phyloP scores from a whole-genome alignment of 2,888 invertebrate genomes.

The Netelia inedita region DNA sequence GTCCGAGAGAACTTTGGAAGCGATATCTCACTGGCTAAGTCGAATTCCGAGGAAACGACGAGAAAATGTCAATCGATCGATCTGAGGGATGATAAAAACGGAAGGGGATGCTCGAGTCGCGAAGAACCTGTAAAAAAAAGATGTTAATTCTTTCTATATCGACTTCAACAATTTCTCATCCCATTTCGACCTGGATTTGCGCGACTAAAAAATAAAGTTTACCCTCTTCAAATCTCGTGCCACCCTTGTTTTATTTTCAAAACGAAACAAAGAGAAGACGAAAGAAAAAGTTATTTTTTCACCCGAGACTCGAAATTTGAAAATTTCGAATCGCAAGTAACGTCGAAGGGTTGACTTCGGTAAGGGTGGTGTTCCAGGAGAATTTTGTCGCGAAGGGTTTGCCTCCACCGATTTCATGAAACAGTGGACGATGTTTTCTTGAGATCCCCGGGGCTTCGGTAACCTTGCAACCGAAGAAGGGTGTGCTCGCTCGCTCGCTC shows the following conservation, averaged over 20 bases:
- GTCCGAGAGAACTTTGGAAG: not conserved
- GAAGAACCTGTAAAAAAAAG: not conserved
- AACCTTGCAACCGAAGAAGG: slow-evolving; percentile 51
- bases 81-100: not conserved
- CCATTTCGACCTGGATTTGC: too few species aligned
- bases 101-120: not conserved
- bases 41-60: slow-evolving; percentile 2
- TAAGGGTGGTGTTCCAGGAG: slow-evolving; percentile 51
- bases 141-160: not conserved
- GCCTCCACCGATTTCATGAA: slow-evolving; percentile 38
- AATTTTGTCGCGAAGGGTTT: slow-evolving; percentile 54
- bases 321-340: not conserved
- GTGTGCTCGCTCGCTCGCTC: too few species aligned
- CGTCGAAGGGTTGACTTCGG: slow-evolving; percentile 10
- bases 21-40: slow-evolving; percentile 8
- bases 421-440: slow-evolving; percentile 47
- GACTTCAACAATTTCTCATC: too few species aligned
- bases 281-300: not conserved
- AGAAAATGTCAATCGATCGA: not conserved
- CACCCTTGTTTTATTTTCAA: not conserved
- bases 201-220: too few species aligned
- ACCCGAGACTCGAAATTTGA: not conserved
- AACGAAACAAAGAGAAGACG: not conserved
- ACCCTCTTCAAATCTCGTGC: not conserved
- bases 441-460: slow-evolving; percentile 47